Evolutionary conservation across 2,797 vertebrate genomes (phyloP), one percentile per base, ranked within the genome.

Genomic region (Nothura maculosa): DNA sequence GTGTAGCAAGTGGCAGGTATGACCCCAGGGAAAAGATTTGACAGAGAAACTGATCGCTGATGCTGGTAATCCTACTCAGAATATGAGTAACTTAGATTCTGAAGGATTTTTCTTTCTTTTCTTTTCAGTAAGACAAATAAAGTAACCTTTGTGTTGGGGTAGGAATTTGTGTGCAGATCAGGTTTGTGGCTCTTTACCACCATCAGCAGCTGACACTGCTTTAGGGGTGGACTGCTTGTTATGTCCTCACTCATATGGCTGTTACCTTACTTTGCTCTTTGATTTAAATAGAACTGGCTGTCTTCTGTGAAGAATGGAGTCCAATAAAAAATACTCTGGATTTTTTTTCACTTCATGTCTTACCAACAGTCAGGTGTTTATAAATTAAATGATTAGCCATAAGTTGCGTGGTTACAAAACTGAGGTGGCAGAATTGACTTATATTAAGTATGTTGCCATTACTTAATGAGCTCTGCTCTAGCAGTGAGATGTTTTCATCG

Each of bases 381-480:
- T 64, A 85, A 69, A 70, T 36, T 54, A 40, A 47, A 16, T 54
- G 34, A 80, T 60, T 77, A 55, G n/a, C 72, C 91, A 21, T 43
- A 48, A 20, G 58, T 43, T 67, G 43, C 43, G 12, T 66, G 75
- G 74, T 81, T 90, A 74, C 74, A 83, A 48, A 38, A 42, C 30
- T 34, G 34, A 85, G 45, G 60, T 79, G 67, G 45, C 60, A 80
- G 58, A 72, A 45, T 68, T 79, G 64, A 64, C 50, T 92, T 85
- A 32, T 13, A 22, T 47, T 47, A 62, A 63, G 34, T 30, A 28
- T 67, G 15, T 34, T 90, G 67, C 34, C 12, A 8, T 52, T 42
- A 81, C 38, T 89, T 86, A 90, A 78, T 68, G 67, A 84, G 34
- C 67, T 89, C 34, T 81, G 22, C 47, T 85, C 92, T 83, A 91